These are phyloP conservation scores for Drosophila yakuba DNA, from an alignment of 1,140 invertebrate genomes.

Conservation along the genomic window DNA sequence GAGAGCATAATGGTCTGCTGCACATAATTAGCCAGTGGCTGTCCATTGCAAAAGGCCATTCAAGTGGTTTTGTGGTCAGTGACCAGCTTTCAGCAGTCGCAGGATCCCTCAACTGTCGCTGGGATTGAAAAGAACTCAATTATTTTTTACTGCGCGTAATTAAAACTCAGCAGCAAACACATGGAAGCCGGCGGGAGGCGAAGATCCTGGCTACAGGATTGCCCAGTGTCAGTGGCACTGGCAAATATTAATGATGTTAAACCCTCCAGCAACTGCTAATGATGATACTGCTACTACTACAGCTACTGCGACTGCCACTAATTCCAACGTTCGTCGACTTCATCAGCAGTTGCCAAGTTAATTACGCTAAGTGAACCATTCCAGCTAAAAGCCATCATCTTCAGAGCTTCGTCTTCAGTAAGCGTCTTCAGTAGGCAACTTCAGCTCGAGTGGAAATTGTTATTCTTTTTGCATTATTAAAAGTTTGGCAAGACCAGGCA, in stretches of 20 bases:
- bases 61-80: slow-evolving; percentile 60
- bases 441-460: slow-evolving; percentile 31
- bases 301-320: slow-evolving; percentile 12
- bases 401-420: slow-evolving; percentile 31
- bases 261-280: slow-evolving; percentile 41
- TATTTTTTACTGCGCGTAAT: slow-evolving; percentile 75
- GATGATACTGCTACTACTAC: slow-evolving; percentile 36
- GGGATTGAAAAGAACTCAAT: slow-evolving; percentile 80
- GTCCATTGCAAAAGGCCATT: slow-evolving; percentile 28
- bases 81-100: slow-evolving; percentile 29
- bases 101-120: slow-evolving; percentile 40
- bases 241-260: slow-evolving; percentile 75
- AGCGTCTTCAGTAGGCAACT: slow-evolving; percentile 11
- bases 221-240: slow-evolving; percentile 54
- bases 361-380: slow-evolving; percentile 76
- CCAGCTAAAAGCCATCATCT: slow-evolving; percentile 43
- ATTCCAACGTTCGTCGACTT: slow-evolving; percentile 36
- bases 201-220: slow-evolving; percentile 17
- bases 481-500: slow-evolving; percentile 46
- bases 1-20: slow-evolving; percentile 69
- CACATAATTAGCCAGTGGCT: slow-evolving; percentile 69
- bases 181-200: neutral
- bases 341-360: slow-evolving; percentile 79
- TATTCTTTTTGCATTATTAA: slow-evolving; percentile 71
- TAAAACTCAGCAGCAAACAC: slow-evolving; percentile 49